Base-by-base conservation (phyloP, 2,113 vertebrate species). In the Dromas ardeola region DNA sequence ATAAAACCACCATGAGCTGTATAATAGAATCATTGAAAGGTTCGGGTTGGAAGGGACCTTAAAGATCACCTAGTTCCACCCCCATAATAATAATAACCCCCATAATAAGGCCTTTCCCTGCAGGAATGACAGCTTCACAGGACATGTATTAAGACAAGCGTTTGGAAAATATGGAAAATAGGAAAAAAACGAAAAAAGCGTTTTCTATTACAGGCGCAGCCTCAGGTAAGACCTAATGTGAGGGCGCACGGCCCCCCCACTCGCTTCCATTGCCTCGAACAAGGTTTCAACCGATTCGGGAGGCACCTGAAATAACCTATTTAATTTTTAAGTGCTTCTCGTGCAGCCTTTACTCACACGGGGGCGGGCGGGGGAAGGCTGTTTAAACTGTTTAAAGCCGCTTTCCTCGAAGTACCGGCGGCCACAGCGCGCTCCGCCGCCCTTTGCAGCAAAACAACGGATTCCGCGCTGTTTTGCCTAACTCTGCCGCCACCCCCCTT, bases 211-310 rank as follows among this genome's bases (percentile, higher is more conserved):
- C 13, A 29, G 9, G 11, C 9, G 5, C 4, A 19, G 49, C 9
- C 42, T 13, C 9, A 9, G 0, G 15, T 3, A 42, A 49, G 22
- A 22, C 7, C 34, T 11, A 7, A n/a, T 20, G 16, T 6, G 19
- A 4, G 9, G 19, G 23, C 0, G 0, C 17, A 4, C 0, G 4
- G 25, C 34, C 47, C 11, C 10, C 21, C 47, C 21, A 20, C 11
- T 9, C 19, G 1, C 18, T 47, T 9, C 13, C 8, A 13, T 4
- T 5, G 36, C 14, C 26, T 50, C 82, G 9, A 11, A 72, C 8
- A 9, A 40, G 18, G 32, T 2, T 40, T 10, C 38, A 13, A 2
- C 21, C 15, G 5, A 26, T 19, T 40, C 18, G 2, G 0, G 25
- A 8, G 3, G 34, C 12, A 32, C 17, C 32, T 38, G 19, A 59